These are phyloP conservation scores for Clarias gariepinus DNA, from an alignment of 2,113 vertebrate species.

Conservation along the genomic window DNA sequence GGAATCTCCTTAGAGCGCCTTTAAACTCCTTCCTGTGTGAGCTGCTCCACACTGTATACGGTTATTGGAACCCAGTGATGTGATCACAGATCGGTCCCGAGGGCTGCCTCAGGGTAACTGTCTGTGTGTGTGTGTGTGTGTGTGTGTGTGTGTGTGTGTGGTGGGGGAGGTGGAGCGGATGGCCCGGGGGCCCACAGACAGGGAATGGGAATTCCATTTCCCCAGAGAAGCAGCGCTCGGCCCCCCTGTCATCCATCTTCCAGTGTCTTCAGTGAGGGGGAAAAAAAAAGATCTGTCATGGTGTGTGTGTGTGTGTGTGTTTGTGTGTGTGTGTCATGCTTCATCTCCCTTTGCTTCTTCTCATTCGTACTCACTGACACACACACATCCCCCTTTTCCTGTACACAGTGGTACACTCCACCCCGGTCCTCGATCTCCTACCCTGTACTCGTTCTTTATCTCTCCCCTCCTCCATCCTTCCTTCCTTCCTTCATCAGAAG, in stretches of 20 bases:
- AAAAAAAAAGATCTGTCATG: constrained; percentile 40
- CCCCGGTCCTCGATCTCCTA: constrained; percentile 32
- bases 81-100: constrained; percentile 16
- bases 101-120: constrained; percentile 11
- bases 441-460: constrained; percentile 39
- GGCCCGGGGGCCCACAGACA: constrained; percentile 72
- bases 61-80: constrained; percentile 19
- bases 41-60: constrained; percentile 5
- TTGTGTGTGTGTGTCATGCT: constrained; percentile 19
- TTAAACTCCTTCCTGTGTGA: constrained; percentile 2
- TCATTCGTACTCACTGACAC: not conserved
- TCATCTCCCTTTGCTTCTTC: constrained; percentile 29
- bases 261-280: constrained; percentile 59
- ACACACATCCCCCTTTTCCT: not conserved
- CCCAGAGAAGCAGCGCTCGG: constrained; percentile 71
- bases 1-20: not conserved
- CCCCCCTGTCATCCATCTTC: constrained; percentile 75
- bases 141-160: not conserved
- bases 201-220: constrained; percentile 77
- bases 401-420: constrained; percentile 15
- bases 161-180: constrained; percentile 24
- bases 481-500: constrained; percentile 15
- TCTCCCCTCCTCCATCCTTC: constrained; percentile 19
- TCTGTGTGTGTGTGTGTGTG: constrained; percentile 19
- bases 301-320: constrained; percentile 29